Evolutionary conservation across 92 coral and sea anemone species (phyloP).

Genomic region (Actinostola sp.): DNA sequence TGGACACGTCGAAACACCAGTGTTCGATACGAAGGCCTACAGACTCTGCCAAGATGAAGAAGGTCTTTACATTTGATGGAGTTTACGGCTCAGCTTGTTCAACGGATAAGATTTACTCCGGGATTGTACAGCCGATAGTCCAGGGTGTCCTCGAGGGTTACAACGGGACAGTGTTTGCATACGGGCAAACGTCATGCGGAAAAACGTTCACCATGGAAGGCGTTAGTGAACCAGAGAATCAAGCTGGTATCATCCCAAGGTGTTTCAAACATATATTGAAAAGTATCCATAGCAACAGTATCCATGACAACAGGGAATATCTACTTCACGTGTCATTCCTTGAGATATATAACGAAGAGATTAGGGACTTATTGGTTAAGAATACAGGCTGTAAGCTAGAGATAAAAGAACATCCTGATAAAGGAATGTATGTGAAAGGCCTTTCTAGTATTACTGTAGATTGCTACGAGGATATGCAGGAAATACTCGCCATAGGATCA

Average conservation of each 20-base stretch:
- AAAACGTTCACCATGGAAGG: constrained; percentile 93
- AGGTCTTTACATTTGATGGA: constrained; percentile 79
- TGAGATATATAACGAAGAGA: constrained; percentile 85
- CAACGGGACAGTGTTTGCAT: constrained; percentile 89
- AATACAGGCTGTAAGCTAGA: constrained; percentile 68
- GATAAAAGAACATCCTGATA: constrained; percentile 85
- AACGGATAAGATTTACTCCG: constrained; percentile 77
- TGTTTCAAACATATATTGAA: constrained; percentile 79
- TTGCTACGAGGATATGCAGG: constrained; percentile 72
- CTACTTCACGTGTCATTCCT: constrained; percentile 81
- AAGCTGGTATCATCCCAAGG: constrained; percentile 76
- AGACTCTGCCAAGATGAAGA: constrained; percentile 41
- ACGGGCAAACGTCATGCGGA: constrained; percentile 91
- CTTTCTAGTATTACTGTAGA: constrained; percentile 81
- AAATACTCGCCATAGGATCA: constrained; percentile 67
- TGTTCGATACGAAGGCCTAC: constrained; percentile 57
- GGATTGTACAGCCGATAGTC: constrained; percentile 84
- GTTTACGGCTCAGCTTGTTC: constrained; percentile 70
- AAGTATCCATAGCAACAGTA: constrained; percentile 52
- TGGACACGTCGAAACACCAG: constrained; percentile 65
- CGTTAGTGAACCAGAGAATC: constrained; percentile 44
- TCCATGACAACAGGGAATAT: constrained; percentile 62
- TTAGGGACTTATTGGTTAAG: constrained; percentile 71
- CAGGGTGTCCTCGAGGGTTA: constrained; percentile 84
- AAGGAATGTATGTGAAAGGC: constrained; percentile 86